Evolutionary conservation across 2,888 invertebrate species (phyloP), one percentile per base, ranked within the genome.

Genomic region (Hirtodrosophila histrioides): DNA sequence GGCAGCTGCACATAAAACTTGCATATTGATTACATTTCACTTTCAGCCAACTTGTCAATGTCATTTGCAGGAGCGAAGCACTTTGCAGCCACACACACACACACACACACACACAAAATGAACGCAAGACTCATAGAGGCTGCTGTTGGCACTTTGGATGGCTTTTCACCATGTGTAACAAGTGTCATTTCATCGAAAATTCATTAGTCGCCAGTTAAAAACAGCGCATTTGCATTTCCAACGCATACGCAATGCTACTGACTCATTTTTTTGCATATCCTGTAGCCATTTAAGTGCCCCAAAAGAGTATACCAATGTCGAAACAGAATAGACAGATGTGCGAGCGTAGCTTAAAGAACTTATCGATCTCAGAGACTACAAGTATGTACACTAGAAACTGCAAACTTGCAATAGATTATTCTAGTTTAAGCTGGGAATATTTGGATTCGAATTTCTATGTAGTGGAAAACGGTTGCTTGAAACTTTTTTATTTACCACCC

Each of bases 1-100:
- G 36, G 43, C 46, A 53, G 5, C 23, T 31, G 10, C 56, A 53
- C n/a, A 51, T 61, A 57, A 67, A 73, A 64, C 54, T 69, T 67
- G 76, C 65, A 76, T 81, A 71, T 78, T 82, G 82, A 78, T 85
- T 76, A 71, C 82, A 69, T 70, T 78, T 76, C 78, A 72, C 65
- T 65, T 66, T 48, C 81, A 70, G 69, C 54, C 75, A 75, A 73
- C 78, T 50, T 85, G 81, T 78, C 81, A 81, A 63, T 68, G 67
- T 74, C 82, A 68, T 61, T 64, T 63, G 23, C 41, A 35, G 45
- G 8, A 45, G 43, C 46, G 58, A 53, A 6, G 50, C 53, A 60
- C 61, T 54, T 65, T 46, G 53, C 57, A 41, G 31, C 29, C 57
- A 31, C 17, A 17, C 27, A 9, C 49, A 40, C 17, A 17, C 17